Base-by-base conservation (phyloP, 2,888 invertebrate genomes). In the Gastrophysa polygoni region DNA sequence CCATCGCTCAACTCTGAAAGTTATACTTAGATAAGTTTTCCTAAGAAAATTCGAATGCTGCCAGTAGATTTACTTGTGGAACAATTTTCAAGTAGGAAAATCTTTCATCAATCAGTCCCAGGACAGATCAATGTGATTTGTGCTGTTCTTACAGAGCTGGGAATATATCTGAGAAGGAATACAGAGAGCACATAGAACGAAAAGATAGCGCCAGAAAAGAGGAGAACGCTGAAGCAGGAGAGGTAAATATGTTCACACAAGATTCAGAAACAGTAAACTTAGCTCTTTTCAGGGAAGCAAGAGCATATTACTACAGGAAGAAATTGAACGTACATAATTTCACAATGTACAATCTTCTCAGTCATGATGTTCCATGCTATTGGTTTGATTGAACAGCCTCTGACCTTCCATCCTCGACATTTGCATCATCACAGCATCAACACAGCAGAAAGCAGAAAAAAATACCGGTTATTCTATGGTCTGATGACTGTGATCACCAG, bases 61-160 rank as follows among this genome's bases (percentile, higher is more conserved):
- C 21, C 18, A 50, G 43, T 16, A 24, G 29, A 52, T 59, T 17
- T 52, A 52, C 49, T 51, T 44, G 21, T 20, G 50, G 46, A 38
- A 57, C 54, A 54, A 29, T 54, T 54, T 54, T 54, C 21, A 54
- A 38, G 10, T 17, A 54, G 21, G 34, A 54, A 11, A 64, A 64
- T 46, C 46, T 63, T 20, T 49, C 60, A 7, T 28, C 61, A 16
- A 61, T 44, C 49, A 43, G 49, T 17, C 57, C 60, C 1, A 44
- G 57, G 24, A 60, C 57, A 57, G 64, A 64, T 54, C 49, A 60
- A 47, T 64, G 60, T 50, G 60, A 64, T 46, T 17, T 64, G 46
- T 64, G 64, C 21, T 56, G 56, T 50, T 48, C 32, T 6, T 64
- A 52, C 32, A 34, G 52, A 46, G 18, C 59, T 18, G 50, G 57